Evolutionary conservation across 2,797 vertebrate genomes (phyloP), one percentile per base, ranked within the genome.

Genomic region (Danio jaintianensis): DNA sequence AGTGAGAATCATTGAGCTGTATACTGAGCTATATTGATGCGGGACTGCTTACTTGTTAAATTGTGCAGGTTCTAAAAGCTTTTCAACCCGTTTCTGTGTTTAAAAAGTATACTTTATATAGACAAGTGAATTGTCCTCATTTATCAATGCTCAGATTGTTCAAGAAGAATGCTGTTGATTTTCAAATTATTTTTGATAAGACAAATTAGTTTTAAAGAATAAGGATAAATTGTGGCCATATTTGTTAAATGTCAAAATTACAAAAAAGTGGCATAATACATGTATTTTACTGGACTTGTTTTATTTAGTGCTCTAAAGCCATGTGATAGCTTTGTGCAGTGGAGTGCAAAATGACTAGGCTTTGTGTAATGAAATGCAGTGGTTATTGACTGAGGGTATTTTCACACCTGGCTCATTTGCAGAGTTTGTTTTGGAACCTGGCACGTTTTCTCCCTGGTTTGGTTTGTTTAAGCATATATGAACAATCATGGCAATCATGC

Each of bases 11-110:
- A 59, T 47, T 6, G 53, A 68, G 42, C 55, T 68, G n/a, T 43
- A 22, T 43, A 69, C 67, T 9, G 47, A 69, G 68, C 36, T 53
- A 10, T 53, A 10, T 38, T 47, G 62, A 58, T 36, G 12, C 15
- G 22, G 7, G 45, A 13, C 12, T 5, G 13, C 45, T 78, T 52
- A 59, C 40, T 69, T 69, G 15, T 45, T 64, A 42, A 69, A 69
- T 7, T 42, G 29, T 38, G 12, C 64, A 40, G 42, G 6, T 67
- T 67, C 15, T 47, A 58, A 40, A 67, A 62, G 13, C 61, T 63
- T 42, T 63, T 38, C 20, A n/a, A 43, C 42, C 16, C 22, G 16
- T 59, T 62, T 6, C 62, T 62, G 45, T 62, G 20, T 47, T 43
- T 47, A 43, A 59, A 56, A 76, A 18, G 0, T 16, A 15, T 43